These are phyloP conservation scores for Gymnoscopelus braueri DNA, from an alignment of 2,797 vertebrate genomes.

Conservation along the genomic window DNA sequence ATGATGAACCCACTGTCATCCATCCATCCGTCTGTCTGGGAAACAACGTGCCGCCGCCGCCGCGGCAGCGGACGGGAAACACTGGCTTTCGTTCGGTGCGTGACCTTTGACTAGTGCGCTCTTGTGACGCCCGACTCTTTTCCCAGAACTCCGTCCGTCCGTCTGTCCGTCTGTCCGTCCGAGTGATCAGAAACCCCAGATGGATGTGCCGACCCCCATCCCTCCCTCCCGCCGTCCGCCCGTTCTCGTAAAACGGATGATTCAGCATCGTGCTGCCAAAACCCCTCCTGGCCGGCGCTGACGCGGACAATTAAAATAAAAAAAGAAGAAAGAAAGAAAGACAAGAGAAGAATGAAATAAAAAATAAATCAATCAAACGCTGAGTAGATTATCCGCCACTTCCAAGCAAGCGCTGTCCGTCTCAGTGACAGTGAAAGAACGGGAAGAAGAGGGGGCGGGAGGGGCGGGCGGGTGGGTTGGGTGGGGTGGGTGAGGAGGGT, in stretches of 20 bases:
- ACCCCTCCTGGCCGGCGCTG: background rate
- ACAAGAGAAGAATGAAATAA: slow-evolving; percentile 10
- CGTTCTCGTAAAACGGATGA: slow-evolving; percentile 72
- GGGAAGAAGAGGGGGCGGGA: slow-evolving; percentile 28
- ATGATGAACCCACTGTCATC: slow-evolving; percentile 57
- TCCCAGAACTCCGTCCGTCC: slow-evolving; percentile 67
- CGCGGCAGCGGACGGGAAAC: slow-evolving; percentile 66
- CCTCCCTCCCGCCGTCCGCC: slow-evolving; percentile 37
- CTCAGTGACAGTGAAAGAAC: slow-evolving; percentile 69
- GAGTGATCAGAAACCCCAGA: slow-evolving; percentile 62
- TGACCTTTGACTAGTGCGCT: slow-evolving; percentile 68
- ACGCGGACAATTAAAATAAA: slow-evolving; percentile 30
- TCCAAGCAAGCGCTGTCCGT: slow-evolving; percentile 73
- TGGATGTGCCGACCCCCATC: slow-evolving; percentile 25
- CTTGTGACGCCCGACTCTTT: slow-evolving; percentile 41
- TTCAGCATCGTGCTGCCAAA: slow-evolving; percentile 44
- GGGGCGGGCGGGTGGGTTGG: slow-evolving; percentile 15
- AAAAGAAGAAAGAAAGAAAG: slow-evolving; percentile 12
- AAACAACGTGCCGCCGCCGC: slow-evolving; percentile 14
- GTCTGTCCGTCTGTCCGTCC: slow-evolving; percentile 41
- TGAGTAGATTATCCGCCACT: slow-evolving; percentile 70
- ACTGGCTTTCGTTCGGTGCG: slow-evolving; percentile 44
- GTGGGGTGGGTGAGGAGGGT: slow-evolving; percentile 10
- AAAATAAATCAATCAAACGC: slow-evolving; percentile 52
- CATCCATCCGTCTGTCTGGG: slow-evolving; percentile 47